Evolutionary conservation across 2,797 vertebrate species (phyloP), one percentile per base, ranked within the genome.

Genomic region (Emys orbicularis): DNA sequence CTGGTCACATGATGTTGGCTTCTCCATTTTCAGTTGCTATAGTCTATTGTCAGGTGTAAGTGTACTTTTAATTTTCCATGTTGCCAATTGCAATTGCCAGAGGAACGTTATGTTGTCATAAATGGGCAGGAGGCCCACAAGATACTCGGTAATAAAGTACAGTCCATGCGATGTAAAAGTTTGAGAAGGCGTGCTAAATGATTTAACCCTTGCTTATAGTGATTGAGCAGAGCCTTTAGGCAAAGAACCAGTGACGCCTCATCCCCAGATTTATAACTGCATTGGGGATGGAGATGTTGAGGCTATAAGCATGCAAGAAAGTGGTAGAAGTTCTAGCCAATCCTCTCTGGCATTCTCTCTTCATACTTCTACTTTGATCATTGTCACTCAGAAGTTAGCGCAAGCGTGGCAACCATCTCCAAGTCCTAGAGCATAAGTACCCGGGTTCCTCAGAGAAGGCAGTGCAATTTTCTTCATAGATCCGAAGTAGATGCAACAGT

Each of bases 11-110:
- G 87, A 76, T 80, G 1, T 57, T 77, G 80, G 29, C 34, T 86
- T 94, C 90, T 57, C 37, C 0, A 0, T 87, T 81, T 94, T 86
- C 27, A 91, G 96, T 96, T 94, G 93, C 88, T 96, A 41, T 61
- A 2, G 8, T 53, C 13, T 84, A 11, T 93, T 57, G 72, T 56
- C 0, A 0, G 54, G 13, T 18, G 57, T 79, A 94, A 96, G 83
- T 44, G 11, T 37, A 41, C 68, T 72, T 72, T 10, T 47, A 53
- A 44, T 87, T 93, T 92, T 74, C 83, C 5, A 1, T 76, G 83
- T 82, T 4, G 29, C 57, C 29, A 80, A 41, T 61, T 93, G 0
- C 25, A 79, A 74, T 25, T 95, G 15, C 3, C 88, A 68, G 41
- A 31, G 50, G 37, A 82, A 81, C 29, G n/a, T 79, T 31, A 37